A percentile compares a stretch with the other conserved stretches of the same genome.
Conservation (phyloP, 1,140 invertebrate species). For the Linepithema humile region DNA sequence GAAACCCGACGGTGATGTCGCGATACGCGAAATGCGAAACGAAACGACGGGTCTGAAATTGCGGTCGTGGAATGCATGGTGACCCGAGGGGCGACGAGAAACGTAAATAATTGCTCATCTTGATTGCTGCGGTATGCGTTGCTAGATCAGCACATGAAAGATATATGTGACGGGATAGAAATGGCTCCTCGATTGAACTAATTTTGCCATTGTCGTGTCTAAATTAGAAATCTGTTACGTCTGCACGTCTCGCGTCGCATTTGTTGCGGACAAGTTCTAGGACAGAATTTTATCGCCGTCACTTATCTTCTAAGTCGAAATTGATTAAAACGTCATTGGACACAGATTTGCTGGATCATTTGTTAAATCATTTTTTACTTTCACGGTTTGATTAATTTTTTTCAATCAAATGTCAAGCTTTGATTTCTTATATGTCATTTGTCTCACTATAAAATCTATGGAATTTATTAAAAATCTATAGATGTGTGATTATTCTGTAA, state of each 20-base stretch:
- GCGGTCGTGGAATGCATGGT: slow-evolving; percentile 35
- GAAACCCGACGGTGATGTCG: slow-evolving; percentile 57
- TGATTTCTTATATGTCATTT: too few relatives aligned
- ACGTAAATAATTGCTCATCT: slow-evolving; percentile 9
- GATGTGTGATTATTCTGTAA: background rate
- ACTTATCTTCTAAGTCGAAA: too few relatives aligned
- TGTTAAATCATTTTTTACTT: background rate
- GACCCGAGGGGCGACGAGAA: background rate
- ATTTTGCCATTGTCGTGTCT: background rate
- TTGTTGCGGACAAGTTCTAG: background rate
- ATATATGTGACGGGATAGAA: background rate
- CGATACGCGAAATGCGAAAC: slow-evolving; percentile 56
- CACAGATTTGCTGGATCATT: background rate
- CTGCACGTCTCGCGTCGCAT: background rate
- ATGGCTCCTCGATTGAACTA: background rate
- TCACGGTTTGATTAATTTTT: background rate
- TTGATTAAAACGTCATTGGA: background rate
- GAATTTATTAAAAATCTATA: background rate
- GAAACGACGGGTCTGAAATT: slow-evolving; percentile 41
- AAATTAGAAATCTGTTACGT: background rate
- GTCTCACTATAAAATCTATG: too few relatives aligned
- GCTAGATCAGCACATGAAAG: background rate
- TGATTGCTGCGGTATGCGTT: background rate
- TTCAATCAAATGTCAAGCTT: background rate
- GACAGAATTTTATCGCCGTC: background rate